Base-by-base conservation (phyloP, 2,888 invertebrate species). In the Leptinotarsa tumamoca region DNA sequence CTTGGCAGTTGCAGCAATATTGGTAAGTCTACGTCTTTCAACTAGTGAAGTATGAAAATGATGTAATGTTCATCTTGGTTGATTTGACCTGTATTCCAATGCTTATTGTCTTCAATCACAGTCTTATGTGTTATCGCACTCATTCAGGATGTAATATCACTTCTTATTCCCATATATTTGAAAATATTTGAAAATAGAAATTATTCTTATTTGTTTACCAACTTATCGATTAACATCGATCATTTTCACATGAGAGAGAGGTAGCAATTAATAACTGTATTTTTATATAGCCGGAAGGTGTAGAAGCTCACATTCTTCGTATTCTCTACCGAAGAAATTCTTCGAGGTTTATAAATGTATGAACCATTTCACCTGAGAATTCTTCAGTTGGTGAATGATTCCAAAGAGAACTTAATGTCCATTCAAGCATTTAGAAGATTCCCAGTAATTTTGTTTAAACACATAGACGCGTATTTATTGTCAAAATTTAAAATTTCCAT, bases 11-110 rank as follows among this genome's bases (percentile, higher is more conserved):
- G 63, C 72, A 63, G 71, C 67, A 23, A 72, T 56, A 73, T 77
- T 68, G 80, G 80, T 80, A 73, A 80, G 77, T 80, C 15, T 43
- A 56, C 4, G 23, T 51, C 68, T 67, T 14, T 33, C 33, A 43
- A 15, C 67, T 68, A n/a, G 58, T 61, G 18, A 51, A 68, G 63
- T 27, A 33, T 67, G 51, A 18, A 49, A 56, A 18, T 70, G 49
- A 63, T 63, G 33, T 17, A 63, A 43, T 63, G 61, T 63, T 17
- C 27, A 63, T 10, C 33, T 63, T 43, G 14, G 43, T 63, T n/a
- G 1, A 43, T 63, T 63, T 63, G 63, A 63, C 63, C 63, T 63
- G 63, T 63, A 63, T 63, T 63, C 15, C 58, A 15, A 13, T 58
- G 21, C 21, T 58, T 23, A 63, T 58, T 18, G 13, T 17, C 27